Percentiles rank a stretch among this genome's conserved stretches.
phyloP scores from a whole-genome alignment of 2,888 invertebrate genomes.

The Panzeria rudis region DNA sequence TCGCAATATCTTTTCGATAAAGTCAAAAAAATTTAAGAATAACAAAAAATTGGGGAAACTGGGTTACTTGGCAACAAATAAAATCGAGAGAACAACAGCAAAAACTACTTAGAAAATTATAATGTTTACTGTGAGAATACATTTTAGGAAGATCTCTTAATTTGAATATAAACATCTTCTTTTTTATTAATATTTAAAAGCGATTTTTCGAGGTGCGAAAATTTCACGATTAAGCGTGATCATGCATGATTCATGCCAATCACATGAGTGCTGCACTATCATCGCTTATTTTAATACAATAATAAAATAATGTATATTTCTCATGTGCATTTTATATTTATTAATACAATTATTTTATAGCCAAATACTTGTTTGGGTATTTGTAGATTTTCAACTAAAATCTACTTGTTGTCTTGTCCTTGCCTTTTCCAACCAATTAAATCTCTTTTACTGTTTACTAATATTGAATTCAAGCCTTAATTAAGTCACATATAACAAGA shows the following conservation, averaged over 20 bases:
- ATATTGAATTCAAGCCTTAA: background rate
- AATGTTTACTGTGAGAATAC: slow-evolving; percentile 46
- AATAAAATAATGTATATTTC: background rate
- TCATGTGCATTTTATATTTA: background rate
- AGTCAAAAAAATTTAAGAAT: background rate
- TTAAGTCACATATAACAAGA: background rate
- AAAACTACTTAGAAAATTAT: slow-evolving; percentile 10
- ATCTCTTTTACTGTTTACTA: background rate
- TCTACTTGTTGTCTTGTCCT: too few relatives aligned
- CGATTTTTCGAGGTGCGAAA: background rate
- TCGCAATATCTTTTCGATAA: background rate
- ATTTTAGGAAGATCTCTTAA: slow-evolving; percentile 18
- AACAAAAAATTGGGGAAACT: background rate
- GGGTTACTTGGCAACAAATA: slow-evolving; percentile 54
- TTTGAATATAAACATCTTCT: background rate
- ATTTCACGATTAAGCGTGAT: too few relatives aligned
- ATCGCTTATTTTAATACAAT: too few relatives aligned
- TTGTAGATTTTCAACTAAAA: too few relatives aligned
- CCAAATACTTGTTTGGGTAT: too few relatives aligned
- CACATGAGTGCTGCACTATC: too few relatives aligned
- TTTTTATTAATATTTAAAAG: background rate
- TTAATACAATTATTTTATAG: too few relatives aligned
- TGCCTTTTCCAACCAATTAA: background rate
- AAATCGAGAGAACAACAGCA: too few relatives aligned
- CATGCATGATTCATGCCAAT: too few relatives aligned